phyloP scores from a whole-genome alignment of 2,888 invertebrate genomes.

The Heliconius cydno region DNA sequence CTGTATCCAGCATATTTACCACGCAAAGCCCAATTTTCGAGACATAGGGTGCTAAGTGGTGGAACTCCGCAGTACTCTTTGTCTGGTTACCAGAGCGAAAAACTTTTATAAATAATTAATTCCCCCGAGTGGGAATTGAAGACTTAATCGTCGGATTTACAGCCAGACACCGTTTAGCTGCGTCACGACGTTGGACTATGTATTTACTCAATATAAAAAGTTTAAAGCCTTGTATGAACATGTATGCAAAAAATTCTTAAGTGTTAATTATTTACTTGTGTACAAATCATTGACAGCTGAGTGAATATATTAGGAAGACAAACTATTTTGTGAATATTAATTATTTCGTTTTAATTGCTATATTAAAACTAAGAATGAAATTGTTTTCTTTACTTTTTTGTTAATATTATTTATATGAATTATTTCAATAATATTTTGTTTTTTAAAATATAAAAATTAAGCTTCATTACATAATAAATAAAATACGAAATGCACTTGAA shows the following conservation, averaged over 20 bases:
- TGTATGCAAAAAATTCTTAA: background rate
- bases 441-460: no score
- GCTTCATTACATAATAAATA: background rate
- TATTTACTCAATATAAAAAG: background rate
- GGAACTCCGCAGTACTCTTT: background rate
- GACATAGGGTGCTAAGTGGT: no score
- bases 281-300: background rate
- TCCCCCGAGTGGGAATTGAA: background rate
- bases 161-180: background rate
- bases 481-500: conserved; percentile 15
- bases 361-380: no score
- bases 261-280: background rate
- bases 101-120: background rate
- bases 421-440: no score
- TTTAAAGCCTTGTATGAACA: background rate
- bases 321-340: background rate
- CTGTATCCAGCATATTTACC: no score
- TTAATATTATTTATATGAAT: no score
- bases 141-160: background rate
- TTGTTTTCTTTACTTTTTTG: no score
- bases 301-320: conserved; percentile 4
- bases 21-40: no score
- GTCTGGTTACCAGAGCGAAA: background rate
- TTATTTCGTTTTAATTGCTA: no score
- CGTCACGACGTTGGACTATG: no score